These are phyloP conservation scores for Uria aalge DNA, from an alignment of 2,113 vertebrate genomes.

Conservation along the genomic window DNA sequence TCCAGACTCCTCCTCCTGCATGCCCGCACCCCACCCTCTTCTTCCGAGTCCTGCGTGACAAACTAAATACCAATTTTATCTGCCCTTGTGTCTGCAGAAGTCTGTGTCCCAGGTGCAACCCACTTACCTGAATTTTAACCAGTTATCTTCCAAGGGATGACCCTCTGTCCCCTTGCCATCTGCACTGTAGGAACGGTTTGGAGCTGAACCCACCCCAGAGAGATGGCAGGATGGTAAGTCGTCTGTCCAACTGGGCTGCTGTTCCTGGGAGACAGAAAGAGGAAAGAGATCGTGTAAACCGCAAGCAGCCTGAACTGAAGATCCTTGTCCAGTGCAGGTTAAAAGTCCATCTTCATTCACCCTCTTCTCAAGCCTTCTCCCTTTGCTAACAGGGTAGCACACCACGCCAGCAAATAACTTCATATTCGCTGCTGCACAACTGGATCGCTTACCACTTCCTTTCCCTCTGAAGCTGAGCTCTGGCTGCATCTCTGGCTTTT, in stretches of 20 bases:
- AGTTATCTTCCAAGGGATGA: constrained; percentile 90
- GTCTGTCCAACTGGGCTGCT: constrained; percentile 97
- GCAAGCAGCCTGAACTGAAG: not conserved
- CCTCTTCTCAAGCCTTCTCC: not conserved
- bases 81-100: not conserved
- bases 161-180: constrained; percentile 87
- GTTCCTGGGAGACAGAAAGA: constrained; percentile 58
- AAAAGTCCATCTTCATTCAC: not conserved
- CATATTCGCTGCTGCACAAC: not conserved
- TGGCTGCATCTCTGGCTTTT: not conserved
- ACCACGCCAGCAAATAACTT: not conserved
- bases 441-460: not conserved
- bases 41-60: not conserved
- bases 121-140: constrained; percentile 89
- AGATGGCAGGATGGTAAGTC: constrained; percentile 93
- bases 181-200: constrained; percentile 86
- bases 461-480: not conserved
- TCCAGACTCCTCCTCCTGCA: not conserved
- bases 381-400: not conserved
- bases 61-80: not conserved
- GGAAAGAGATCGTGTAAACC: not conserved
- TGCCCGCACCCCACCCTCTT: not conserved
- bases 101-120: not conserved
- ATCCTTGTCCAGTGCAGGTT: not conserved
- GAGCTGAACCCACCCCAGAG: constrained; percentile 88